These are phyloP conservation scores for Megalops cyprinoides DNA, from an alignment of 2,797 vertebrate species.

Conservation along the genomic window DNA sequence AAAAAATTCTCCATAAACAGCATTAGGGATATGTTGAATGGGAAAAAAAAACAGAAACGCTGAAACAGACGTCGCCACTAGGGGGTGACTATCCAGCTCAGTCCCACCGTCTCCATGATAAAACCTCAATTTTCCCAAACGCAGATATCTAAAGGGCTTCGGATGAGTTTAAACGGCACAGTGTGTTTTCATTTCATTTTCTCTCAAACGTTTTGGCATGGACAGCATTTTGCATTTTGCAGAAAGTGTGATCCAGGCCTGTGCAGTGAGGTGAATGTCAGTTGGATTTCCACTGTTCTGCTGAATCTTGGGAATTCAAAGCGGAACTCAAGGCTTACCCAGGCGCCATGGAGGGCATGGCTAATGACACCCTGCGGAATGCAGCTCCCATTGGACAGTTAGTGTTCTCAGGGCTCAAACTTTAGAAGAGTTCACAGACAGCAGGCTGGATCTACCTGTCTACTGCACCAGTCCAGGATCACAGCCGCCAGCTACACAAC, in stretches of 20 bases:
- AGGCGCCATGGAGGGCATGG: too few species aligned
- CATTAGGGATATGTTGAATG: constrained; percentile 46
- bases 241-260: neutral
- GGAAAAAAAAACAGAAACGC: neutral
- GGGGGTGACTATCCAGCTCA: neutral
- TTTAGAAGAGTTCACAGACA: neutral
- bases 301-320: too few species aligned
- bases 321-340: too few species aligned
- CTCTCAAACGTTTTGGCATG: constrained; percentile 13
- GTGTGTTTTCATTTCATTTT: too few species aligned
- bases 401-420: neutral
- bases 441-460: neutral
- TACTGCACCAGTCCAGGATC: neutral
- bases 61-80: neutral
- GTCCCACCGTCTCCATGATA: neutral
- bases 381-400: neutral
- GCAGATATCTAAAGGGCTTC: too few species aligned
- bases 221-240: neutral
- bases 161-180: too few species aligned
- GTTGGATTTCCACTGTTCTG: too few species aligned
- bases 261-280: neutral
- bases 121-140: neutral
- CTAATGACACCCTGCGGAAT: neutral
- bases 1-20: constrained; percentile 66
- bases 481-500: neutral